These are phyloP conservation scores for Phylloscopus collybita DNA, from an alignment of 2,797 vertebrate genomes.

Conservation along the genomic window DNA sequence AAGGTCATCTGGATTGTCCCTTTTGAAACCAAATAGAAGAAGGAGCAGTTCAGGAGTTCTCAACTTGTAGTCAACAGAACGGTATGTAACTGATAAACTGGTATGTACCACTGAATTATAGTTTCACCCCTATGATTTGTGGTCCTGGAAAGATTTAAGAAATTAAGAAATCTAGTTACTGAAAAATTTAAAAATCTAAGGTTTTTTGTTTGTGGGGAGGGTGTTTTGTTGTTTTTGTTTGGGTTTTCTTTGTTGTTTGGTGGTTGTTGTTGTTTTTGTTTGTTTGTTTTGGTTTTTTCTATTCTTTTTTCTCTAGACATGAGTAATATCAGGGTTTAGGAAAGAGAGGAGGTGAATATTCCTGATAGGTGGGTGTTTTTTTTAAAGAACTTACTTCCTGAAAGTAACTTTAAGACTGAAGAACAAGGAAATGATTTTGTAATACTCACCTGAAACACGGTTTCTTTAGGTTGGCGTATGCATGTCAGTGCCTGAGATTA, in stretches of 20 bases:
- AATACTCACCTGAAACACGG: background rate
- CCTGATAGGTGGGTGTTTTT: background rate
- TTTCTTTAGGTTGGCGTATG: background rate
- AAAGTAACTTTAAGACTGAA: background rate
- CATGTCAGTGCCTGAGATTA: background rate
- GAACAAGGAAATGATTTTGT: background rate
- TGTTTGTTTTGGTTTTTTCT: background rate
- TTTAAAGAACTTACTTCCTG: background rate
- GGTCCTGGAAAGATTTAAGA: background rate
- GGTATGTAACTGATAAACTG: background rate
- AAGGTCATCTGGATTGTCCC: background rate
- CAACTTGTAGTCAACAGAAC: background rate
- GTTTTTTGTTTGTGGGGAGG: background rate
- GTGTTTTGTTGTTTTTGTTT: background rate
- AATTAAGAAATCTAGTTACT: background rate
- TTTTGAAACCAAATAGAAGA: background rate
- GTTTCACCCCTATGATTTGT: background rate
- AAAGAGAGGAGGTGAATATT: rapidly evolving
- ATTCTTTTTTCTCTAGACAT: background rate
- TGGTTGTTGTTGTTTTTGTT: no score
- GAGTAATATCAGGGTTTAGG: rapidly evolving
- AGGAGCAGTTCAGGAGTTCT: background rate
- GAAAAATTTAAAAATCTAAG: background rate
- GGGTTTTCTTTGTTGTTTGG: background rate
- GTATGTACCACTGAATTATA: background rate